phyloP scores from a whole-genome alignment of 1,140 invertebrate genomes.

The Aleiodes sp. region DNA sequence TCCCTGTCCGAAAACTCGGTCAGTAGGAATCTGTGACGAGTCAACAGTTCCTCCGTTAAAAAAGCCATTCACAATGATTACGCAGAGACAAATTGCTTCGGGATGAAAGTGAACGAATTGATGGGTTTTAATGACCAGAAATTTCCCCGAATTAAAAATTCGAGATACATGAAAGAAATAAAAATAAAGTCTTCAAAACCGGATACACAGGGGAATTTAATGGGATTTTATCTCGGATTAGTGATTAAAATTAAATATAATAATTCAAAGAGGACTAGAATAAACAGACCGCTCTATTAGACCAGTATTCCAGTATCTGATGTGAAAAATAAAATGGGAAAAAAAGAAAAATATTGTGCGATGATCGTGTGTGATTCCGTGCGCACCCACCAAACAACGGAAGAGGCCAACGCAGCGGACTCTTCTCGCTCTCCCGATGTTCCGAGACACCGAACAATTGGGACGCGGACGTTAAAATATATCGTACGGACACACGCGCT shows the following conservation, averaged over 20 bases:
- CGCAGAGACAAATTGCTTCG: slow-evolving; percentile 2
- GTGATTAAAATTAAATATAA: too few species aligned
- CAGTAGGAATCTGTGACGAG: slow-evolving; percentile 60
- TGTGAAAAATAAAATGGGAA: background rate
- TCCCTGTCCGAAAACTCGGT: slow-evolving; percentile 50
- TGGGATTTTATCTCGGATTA: background rate
- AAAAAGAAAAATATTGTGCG: background rate
- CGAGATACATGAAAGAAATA: too few species aligned
- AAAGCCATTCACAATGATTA: slow-evolving; percentile 41
- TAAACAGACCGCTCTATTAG: background rate
- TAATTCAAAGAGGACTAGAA: background rate
- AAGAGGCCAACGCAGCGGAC: slow-evolving; percentile 41
- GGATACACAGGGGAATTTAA: too few species aligned
- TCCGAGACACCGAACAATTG: slow-evolving; percentile 58
- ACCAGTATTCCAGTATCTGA: background rate
- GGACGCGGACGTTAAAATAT: slow-evolving; percentile 50
- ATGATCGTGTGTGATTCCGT: slow-evolving; percentile 9
- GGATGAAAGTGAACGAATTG: too few species aligned
- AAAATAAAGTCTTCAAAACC: too few species aligned
- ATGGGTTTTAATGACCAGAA: too few species aligned
- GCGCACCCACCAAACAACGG: slow-evolving; percentile 47
- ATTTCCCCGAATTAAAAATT: background rate
- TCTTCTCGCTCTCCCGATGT: slow-evolving; percentile 54
- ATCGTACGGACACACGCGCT: slow-evolving; percentile 43
- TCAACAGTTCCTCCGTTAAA: slow-evolving; percentile 47